A percentile compares a stretch with the other conserved stretches of the same genome.
These are phyloP conservation scores for Morpho achilles DNA, from an alignment of 2,888 invertebrate genomes.

Conservation along the genomic window DNA sequence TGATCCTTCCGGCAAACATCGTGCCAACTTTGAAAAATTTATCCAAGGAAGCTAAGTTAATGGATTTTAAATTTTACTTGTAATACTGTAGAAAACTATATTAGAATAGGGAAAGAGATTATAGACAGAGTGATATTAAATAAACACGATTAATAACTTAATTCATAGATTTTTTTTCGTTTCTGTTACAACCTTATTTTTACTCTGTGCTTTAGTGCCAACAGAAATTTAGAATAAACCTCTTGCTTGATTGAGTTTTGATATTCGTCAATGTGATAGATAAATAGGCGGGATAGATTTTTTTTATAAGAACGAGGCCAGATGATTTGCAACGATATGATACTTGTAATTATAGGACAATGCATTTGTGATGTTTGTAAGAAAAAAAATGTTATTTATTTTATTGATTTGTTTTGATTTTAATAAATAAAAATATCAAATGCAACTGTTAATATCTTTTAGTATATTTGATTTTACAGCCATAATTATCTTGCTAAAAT, in stretches of 20 bases:
- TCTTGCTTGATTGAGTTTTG: too few species aligned
- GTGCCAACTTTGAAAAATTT: conserved; percentile 80
- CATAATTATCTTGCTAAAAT: too few species aligned
- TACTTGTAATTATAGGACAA: neutral
- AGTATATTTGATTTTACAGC: too few species aligned
- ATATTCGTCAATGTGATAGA: neutral
- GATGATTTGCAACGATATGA: neutral
- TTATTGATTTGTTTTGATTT: conserved; percentile 25
- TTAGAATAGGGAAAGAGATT: too few species aligned
- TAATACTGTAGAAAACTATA: neutral
- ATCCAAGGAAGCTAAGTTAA: conserved; percentile 49
- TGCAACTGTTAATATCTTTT: too few species aligned
- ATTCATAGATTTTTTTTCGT: too few species aligned
- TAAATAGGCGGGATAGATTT: too few species aligned
- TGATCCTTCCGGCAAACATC: conserved; percentile 83
- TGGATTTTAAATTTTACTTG: neutral
- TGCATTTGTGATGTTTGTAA: conserved; percentile 9
- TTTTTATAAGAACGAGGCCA: neutral
- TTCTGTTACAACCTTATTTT: too few species aligned
- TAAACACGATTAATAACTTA: too few species aligned
- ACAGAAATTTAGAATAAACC: too few species aligned
- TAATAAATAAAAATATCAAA: conserved; percentile 21
- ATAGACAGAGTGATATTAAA: too few species aligned
- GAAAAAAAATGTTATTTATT: conserved; percentile 28
- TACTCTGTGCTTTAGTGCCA: too few species aligned